These are phyloP conservation scores for Synergus japonicus DNA, from an alignment of 2,888 invertebrate genomes.

Conservation along the genomic window DNA sequence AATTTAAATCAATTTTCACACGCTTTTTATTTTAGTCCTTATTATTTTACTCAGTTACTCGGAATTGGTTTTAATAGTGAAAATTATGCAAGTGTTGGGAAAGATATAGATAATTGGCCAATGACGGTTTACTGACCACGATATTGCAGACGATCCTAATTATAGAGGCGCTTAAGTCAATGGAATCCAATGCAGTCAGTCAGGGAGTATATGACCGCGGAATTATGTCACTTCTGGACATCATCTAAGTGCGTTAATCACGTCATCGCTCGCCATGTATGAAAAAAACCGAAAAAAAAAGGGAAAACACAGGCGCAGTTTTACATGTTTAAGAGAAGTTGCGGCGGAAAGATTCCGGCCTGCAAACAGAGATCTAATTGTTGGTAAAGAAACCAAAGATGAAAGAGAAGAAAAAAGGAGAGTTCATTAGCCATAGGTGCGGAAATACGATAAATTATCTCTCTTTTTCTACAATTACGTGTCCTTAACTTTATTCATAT, in stretches of 20 bases:
- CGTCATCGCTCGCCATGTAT: slow-evolving; percentile 12
- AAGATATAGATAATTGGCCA: slow-evolving; percentile 28
- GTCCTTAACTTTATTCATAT: neutral
- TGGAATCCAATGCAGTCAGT: slow-evolving; percentile 11
- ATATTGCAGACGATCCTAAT: slow-evolving; percentile 33
- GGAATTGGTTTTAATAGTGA: neutral
- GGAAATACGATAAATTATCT: neutral
- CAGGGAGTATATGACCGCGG: slow-evolving; percentile 49
- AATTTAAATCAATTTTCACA: too few species aligned
- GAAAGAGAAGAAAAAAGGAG: neutral
- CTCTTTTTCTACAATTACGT: neutral
- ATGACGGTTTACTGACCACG: slow-evolving; percentile 17
- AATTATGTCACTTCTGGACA: slow-evolving; percentile 58
- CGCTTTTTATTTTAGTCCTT: neutral
- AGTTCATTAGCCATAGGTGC: slow-evolving; percentile 10
- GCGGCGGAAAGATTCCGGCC: neutral
- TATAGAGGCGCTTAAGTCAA: slow-evolving; percentile 39
- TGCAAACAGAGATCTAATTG: slow-evolving; percentile 34
- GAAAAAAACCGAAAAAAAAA: neutral
- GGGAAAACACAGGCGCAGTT: neutral
- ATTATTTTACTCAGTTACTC: neutral
- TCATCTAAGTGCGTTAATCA: slow-evolving; percentile 21
- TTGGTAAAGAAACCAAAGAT: slow-evolving; percentile 25
- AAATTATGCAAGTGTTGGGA: neutral
- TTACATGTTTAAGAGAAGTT: slow-evolving; percentile 54